Base-by-base conservation (phyloP, 2,113 vertebrate genomes). In the Elachura formosa region DNA sequence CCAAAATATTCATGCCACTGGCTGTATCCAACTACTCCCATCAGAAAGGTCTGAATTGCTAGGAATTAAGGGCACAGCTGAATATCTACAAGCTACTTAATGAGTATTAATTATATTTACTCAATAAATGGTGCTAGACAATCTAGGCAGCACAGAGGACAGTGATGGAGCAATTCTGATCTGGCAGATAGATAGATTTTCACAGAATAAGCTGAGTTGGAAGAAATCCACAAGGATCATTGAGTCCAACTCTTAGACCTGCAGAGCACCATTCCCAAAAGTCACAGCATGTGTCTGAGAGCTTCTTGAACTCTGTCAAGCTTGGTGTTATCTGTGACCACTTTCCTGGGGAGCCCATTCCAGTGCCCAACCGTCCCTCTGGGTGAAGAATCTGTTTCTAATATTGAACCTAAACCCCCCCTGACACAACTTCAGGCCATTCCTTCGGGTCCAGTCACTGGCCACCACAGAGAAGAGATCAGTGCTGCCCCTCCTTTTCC, bases 51-150 rank as follows among this genome's bases (percentile, higher is more conserved):
- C 34, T 66, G 33, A 51, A 26, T 72, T 90, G 68, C 12, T 26
- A 49, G 36, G 29, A n/a, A 52, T 80, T 71, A 89, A 38, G 19
- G 31, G 12, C 34, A 91, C 21, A 80, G 67, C 36, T 68, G 31
- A 93, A 89, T 51, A 36, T 67, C 68, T 85, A 77, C 34, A 25
- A 38, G 13, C 19, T 59, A 43, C 62, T 94, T 40, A 85, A 26
- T 90, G 31, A 52, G 84, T 52, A 40, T 68, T 76, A 82, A 73
- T 94, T 84, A 56, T 63, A 16, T 38, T 94, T 72, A 88, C 20
- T 49, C 94, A 46, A 54, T 19, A 82, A 85, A 83, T 10, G 24
- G 67, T 59, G n/a, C 41, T 54, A 74, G 46, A 59, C 72, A 36
- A 75, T 82, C 49, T 91, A 62, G 40, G 64, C 26, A 75, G 28